Percentiles rank a stretch among this genome's conserved stretches.
Conservation (phyloP, 2,888 invertebrate species). For the Eupithecia tripunctaria region DNA sequence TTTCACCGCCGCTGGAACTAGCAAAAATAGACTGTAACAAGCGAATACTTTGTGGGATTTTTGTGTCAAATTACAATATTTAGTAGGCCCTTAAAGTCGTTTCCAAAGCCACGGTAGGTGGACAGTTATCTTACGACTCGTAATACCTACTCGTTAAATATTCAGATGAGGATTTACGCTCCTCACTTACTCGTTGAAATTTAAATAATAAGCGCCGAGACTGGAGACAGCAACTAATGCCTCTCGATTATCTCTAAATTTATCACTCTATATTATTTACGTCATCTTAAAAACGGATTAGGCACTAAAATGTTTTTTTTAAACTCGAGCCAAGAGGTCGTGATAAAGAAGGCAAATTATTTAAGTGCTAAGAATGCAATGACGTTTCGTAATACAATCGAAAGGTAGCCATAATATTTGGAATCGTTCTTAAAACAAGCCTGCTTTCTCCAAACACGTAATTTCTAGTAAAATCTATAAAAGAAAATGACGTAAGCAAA, state of each 20-base stretch:
- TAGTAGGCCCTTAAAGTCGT: background rate
- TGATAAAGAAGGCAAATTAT: conserved; percentile 34
- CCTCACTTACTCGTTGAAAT: conserved; percentile 66
- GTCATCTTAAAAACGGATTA: conserved; percentile 63
- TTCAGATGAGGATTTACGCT: conserved; percentile 56
- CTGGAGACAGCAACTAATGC: conserved; percentile 61
- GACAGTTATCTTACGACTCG: conserved; percentile 18
- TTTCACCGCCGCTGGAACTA: background rate
- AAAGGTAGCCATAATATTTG: background rate
- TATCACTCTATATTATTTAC: conserved; percentile 66
- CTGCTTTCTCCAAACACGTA: conserved; percentile 20
- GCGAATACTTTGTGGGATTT: background rate
- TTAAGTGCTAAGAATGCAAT: conserved; percentile 30
- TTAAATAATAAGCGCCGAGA: conserved; percentile 64
- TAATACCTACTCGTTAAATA: conserved; percentile 52
- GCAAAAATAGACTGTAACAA: background rate
- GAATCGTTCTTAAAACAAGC: conserved; percentile 4
- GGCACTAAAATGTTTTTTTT: conserved; percentile 49
- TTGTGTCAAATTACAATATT: background rate
- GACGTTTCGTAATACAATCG: conserved; percentile 17
- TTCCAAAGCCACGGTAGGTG: conserved; percentile 6
- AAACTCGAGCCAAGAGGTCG: conserved; percentile 45
- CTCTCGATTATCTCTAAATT: conserved; percentile 63
- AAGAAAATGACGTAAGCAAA: conserved; percentile 39
- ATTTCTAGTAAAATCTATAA: conserved; percentile 20